phyloP scores from a whole-genome alignment of 2,113 vertebrate species.

The Uropsilus gracilis region DNA sequence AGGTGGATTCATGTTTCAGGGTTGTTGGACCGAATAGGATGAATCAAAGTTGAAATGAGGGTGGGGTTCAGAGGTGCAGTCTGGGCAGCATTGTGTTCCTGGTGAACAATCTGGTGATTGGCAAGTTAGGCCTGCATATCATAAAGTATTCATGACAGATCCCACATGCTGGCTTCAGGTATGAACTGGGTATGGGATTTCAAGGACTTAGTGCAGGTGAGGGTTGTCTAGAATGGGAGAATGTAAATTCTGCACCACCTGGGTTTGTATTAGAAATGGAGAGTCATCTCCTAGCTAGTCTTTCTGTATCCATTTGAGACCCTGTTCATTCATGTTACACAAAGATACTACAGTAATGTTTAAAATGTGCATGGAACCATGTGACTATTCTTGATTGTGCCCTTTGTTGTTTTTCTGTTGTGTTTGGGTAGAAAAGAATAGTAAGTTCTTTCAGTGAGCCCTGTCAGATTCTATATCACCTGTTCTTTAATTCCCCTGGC shows the following conservation, averaged over 20 bases:
- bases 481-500: background rate
- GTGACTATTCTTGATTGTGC: background rate
- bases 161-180: background rate
- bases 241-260: background rate
- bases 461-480: background rate
- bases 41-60: background rate
- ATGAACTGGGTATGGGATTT: background rate
- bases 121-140: background rate
- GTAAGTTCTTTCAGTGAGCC: background rate
- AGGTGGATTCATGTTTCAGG: background rate
- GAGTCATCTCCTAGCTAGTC: background rate
- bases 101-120: background rate
- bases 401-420: background rate
- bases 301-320: background rate
- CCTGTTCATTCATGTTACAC: background rate
- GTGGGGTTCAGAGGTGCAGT: background rate
- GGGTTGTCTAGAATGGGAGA: background rate
- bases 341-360: background rate
- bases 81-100: accelerated
- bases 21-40: background rate
- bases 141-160: too few relatives aligned
- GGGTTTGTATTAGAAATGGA: background rate
- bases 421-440: background rate
- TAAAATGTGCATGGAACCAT: background rate
- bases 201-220: background rate